phyloP scores from a whole-genome alignment of 2,888 invertebrate species.

The Hydrotaea diabolus region DNA sequence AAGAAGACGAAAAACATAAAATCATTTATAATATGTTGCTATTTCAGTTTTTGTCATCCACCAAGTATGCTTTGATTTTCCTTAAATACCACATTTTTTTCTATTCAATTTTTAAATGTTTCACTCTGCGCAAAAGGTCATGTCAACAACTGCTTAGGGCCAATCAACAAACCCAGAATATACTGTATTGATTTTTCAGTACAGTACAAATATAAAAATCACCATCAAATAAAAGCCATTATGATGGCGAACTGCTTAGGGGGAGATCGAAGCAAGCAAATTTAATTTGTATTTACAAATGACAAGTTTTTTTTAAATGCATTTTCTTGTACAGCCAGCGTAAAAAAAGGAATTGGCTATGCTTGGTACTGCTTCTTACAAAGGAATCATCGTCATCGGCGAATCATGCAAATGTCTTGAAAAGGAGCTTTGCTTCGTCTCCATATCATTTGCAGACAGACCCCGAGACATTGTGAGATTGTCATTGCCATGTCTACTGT shows the following conservation, averaged over 20 bases:
- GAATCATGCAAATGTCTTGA: conserved; percentile 18
- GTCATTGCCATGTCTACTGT: neutral
- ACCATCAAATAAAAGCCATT: neutral
- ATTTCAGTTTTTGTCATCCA: neutral
- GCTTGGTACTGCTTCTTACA: neutral
- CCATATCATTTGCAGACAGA: neutral
- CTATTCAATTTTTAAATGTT: neutral
- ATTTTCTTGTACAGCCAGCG: neutral
- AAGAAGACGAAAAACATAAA: no score
- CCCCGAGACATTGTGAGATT: neutral
- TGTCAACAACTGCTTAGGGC: neutral
- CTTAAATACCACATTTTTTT: neutral
- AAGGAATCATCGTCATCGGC: neutral
- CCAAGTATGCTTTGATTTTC: conserved; percentile 20
- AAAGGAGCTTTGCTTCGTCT: neutral
- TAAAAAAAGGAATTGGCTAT: neutral
- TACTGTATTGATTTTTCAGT: no score
- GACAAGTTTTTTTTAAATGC: conserved; percentile 8
- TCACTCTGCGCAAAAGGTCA: conserved; percentile 15
- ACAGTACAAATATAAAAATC: no score
- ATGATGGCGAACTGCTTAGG: neutral
- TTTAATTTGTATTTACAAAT: conserved; percentile 34
- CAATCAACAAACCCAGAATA: neutral
- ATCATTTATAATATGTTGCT: conserved; percentile 8
- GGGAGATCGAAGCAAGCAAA: conserved; percentile 1